Evolutionary conservation across 2,797 vertebrate genomes (phyloP).

Genomic region (Cichlasoma orientale): DNA sequence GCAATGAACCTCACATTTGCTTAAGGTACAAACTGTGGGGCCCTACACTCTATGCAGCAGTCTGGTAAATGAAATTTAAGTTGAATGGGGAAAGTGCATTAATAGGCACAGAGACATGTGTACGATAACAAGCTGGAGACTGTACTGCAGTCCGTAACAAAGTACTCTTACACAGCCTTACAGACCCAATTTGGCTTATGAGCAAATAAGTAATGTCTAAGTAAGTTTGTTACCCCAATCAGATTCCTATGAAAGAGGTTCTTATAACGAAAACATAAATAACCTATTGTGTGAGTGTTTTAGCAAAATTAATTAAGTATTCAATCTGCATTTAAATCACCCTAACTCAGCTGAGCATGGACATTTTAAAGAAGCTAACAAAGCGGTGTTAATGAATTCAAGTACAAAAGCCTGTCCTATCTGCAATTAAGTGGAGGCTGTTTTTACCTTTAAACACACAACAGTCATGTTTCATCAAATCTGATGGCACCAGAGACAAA

Average conservation of each 20-base stretch:
- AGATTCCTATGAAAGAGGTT: not conserved
- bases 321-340: not conserved
- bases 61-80: slow-evolving; percentile 3
- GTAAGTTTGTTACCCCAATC: not conserved
- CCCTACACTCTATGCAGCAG: not conserved
- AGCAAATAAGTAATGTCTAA: not conserved
- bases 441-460: not conserved
- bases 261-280: not conserved
- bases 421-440: not conserved
- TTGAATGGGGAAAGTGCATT: not conserved
- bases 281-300: not conserved
- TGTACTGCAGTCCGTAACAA: not conserved
- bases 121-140: not conserved
- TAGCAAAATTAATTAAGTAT: slow-evolving; percentile 15
- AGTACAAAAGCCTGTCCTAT: not conserved
- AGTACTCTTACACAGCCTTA: not conserved
- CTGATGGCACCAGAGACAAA: too few relatives aligned
- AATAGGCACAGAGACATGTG: not conserved
- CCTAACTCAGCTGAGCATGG: not conserved
- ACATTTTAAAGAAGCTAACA: not conserved
- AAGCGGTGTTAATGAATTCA: not conserved
- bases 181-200: not conserved
- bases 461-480: not conserved
- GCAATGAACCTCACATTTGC: slow-evolving; percentile 10
- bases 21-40: slow-evolving; percentile 9